Evolutionary conservation across 2,113 vertebrate species (phyloP).

Genomic region (Pelecanoides urinatrix): DNA sequence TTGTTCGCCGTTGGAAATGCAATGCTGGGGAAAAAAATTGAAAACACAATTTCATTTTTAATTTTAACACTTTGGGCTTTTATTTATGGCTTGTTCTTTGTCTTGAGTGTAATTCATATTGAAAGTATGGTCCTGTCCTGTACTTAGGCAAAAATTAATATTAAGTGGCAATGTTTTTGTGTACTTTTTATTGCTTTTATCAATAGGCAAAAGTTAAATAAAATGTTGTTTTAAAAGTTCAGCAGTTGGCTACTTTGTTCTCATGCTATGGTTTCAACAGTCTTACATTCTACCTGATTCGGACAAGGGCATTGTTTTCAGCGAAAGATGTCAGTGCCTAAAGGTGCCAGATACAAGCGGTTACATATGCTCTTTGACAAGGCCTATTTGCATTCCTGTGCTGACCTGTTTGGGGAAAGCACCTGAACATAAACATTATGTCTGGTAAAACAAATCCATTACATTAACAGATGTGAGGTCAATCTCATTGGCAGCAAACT

Average conservation of each 20-base stretch:
- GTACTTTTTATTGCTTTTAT: neutral
- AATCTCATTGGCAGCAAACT: neutral
- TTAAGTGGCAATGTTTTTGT: neutral
- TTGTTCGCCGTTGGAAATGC: neutral
- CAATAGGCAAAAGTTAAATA: neutral
- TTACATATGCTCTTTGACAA: neutral
- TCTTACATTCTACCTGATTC: neutral
- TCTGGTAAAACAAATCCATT: neutral
- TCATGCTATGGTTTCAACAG: neutral
- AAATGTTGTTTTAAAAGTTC: neutral
- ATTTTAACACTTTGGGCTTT: neutral
- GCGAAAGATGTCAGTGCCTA: neutral
- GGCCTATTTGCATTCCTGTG: neutral
- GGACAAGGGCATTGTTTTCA: neutral
- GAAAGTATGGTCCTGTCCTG: neutral
- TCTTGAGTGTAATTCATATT: neutral
- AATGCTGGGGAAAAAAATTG: neutral
- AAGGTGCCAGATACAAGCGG: neutral
- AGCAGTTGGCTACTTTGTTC: neutral
- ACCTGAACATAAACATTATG: neutral
- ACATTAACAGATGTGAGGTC: neutral
- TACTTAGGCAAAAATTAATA: neutral
- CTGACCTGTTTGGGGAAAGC: neutral
- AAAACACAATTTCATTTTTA: neutral
- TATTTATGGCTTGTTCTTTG: neutral